Conservation (phyloP, 1,140 invertebrate genomes). For the Drosophila rufa region DNA sequence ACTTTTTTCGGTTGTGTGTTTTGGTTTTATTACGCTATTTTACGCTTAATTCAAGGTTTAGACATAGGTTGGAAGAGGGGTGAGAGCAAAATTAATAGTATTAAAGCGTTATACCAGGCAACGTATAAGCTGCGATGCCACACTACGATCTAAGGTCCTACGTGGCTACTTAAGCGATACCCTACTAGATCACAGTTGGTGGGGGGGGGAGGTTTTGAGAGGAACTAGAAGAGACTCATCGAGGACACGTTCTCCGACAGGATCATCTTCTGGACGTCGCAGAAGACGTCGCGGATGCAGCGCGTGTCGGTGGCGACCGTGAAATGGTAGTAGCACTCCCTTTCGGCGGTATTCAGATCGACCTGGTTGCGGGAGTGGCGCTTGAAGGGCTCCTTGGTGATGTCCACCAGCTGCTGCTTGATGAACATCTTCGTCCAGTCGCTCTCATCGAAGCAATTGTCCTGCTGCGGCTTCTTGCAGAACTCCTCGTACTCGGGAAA, state of each 20-base stretch:
- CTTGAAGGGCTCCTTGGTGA: slow-evolving; percentile 78
- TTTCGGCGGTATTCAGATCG: slow-evolving; percentile 66
- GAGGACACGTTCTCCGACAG: slow-evolving; percentile 86
- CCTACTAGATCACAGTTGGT: slow-evolving; percentile 52
- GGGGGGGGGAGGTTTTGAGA: slow-evolving; percentile 32
- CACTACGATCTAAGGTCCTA: slow-evolving; percentile 43
- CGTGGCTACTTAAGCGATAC: slow-evolving; percentile 40
- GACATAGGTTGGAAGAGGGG: slow-evolving; percentile 1
- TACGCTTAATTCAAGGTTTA: slow-evolving; percentile 11
- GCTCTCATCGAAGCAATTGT: slow-evolving; percentile 87
- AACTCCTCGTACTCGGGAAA: slow-evolving; percentile 89
- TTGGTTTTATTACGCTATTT: slow-evolving; percentile 29
- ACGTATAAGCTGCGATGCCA: slow-evolving; percentile 15
- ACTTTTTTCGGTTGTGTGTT: slow-evolving; percentile 5
- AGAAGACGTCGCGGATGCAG: slow-evolving; percentile 89
- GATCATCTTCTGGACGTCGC: slow-evolving; percentile 90
- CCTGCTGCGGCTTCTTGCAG: slow-evolving; percentile 81
- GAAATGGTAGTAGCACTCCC: slow-evolving; percentile 89
- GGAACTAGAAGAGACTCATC: slow-evolving; percentile 52
- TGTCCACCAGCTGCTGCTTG: slow-evolving; percentile 87
- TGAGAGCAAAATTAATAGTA: slow-evolving; percentile 22
- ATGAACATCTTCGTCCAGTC: slow-evolving; percentile 89
- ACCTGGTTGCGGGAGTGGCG: slow-evolving; percentile 75
- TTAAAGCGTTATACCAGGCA: slow-evolving; percentile 49
- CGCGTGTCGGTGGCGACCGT: slow-evolving; percentile 91